A percentile compares a stretch with the other conserved stretches of the same genome.
phyloP scores from a whole-genome alignment of 2,888 invertebrate species.

The Phymatocera aterrima region DNA sequence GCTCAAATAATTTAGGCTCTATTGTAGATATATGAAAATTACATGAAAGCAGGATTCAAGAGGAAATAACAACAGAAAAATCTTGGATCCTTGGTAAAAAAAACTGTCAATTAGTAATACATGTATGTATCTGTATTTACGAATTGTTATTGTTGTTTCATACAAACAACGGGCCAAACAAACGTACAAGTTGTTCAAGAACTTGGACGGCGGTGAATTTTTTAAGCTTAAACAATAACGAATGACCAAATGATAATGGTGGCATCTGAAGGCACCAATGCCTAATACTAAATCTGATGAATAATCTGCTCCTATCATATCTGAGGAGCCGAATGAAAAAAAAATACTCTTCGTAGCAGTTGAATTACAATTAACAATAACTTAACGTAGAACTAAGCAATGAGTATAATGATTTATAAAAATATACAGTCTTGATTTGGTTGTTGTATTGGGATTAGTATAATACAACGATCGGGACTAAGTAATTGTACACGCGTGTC shows the following conservation, averaged over 20 bases:
- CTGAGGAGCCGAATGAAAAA: not conserved
- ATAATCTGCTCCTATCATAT: not conserved
- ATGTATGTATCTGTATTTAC: not conserved
- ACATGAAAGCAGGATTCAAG: not conserved
- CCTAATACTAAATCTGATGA: not conserved
- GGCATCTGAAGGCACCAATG: not conserved
- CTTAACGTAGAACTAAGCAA: conserved; percentile 19
- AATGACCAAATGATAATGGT: not conserved
- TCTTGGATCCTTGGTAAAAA: not conserved
- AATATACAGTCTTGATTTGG: conserved; percentile 44
- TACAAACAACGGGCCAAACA: not conserved
- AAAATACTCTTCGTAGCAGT: conserved; percentile 12
- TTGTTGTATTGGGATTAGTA: conserved; percentile 28
- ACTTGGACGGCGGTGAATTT: not conserved
- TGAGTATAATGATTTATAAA: conserved; percentile 40
- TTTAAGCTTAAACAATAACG: not conserved
- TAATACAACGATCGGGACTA: conserved; percentile 25
- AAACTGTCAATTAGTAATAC: conserved; percentile 13
- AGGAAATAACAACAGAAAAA: not conserved
- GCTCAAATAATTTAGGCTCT: too few species aligned
- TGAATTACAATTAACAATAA: conserved; percentile 27
- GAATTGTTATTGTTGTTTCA: conserved; percentile 7
- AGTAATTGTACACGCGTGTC: not conserved
- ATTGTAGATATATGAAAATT: not conserved
- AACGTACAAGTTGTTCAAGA: not conserved